Conservation (phyloP, 2,888 invertebrate species). For the Zhengitettix transpicula region DNA sequence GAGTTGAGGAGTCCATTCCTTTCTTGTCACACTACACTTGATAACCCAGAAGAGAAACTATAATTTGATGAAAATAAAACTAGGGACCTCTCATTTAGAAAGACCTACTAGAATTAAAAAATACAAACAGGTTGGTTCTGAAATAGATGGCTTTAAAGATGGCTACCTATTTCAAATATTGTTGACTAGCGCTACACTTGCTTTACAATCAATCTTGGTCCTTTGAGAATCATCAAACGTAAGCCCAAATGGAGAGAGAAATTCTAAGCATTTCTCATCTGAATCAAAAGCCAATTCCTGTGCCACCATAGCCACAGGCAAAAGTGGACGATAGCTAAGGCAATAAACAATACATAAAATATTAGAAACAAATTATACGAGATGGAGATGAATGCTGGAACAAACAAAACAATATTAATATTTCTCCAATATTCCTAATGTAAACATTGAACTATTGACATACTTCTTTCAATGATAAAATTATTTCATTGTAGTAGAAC, state of each 20-base stretch:
- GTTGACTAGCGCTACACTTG: slow-evolving; percentile 31
- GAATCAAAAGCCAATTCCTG: slow-evolving; percentile 79
- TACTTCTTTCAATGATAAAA: too few species aligned
- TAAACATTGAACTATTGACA: too few species aligned
- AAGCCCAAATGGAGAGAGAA: slow-evolving; percentile 69
- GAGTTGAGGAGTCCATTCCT: too few species aligned
- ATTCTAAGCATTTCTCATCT: slow-evolving; percentile 68
- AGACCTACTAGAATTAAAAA: too few species aligned
- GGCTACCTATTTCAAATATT: slow-evolving; percentile 1
- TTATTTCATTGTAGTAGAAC: too few species aligned
- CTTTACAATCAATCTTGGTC: slow-evolving; percentile 80
- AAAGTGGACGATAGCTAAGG: slow-evolving; percentile 79
- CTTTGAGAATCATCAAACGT: slow-evolving; percentile 50
- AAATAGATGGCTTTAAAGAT: neutral
- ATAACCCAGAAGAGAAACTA: too few species aligned
- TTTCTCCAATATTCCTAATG: neutral
- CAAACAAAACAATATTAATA: neutral
- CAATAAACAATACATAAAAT: slow-evolving; percentile 26
- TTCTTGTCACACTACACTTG: too few species aligned
- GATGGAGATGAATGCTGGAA: neutral
- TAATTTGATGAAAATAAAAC: too few species aligned
- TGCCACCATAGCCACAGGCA: slow-evolving; percentile 73
- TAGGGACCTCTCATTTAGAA: too few species aligned
- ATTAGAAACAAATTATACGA: slow-evolving; percentile 29
- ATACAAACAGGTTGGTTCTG: too few species aligned